Base-by-base conservation (phyloP, 1,140 invertebrate genomes). In the Limonius californicus region DNA sequence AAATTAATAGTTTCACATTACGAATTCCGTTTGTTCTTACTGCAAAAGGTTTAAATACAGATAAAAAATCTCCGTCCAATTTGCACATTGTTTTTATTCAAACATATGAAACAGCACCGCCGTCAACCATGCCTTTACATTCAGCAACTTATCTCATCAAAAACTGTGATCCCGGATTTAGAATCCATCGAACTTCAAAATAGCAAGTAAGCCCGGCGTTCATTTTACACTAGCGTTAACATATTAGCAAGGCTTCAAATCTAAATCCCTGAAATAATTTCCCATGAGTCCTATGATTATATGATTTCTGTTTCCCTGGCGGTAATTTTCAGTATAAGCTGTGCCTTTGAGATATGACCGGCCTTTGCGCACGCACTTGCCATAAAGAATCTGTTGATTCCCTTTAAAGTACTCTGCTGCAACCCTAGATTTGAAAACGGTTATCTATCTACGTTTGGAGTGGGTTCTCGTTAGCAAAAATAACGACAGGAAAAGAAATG, bases 141-240 rank as follows among this genome's bases (percentile, higher is more conserved):
- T 50, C 45, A 50, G 2, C 45, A 50, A 50, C 45, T 50, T 50
- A 50, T 50, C 45, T 50, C 45, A 50, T 50, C 45, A 50, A 50
- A 50, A 50, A 50, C n/a, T 50, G n/a, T 50, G 45, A 50, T 50
- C 45, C 20, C 16, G 54, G 54, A 55, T 55, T 55, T 55, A 55
- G 27, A 55, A 32, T 55, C 54, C 54, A 55, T 55, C 54, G 27
- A 55, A 55, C 54, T 55, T 55, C 54, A 55, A 55, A 55, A 55
- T 32, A 32, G 54, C 54, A 55, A 55, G 20, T 27, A 55, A 55
- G 20, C 27, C 18, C 21, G 8, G 1, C 27, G 27, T 55, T 55
- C 20, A 55, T 55, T 55, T 55, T 55, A 55, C 54, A 55, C 20
- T 55, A 32, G 20, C 54, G 20, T 55, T 55, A 55, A 55, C 54